These are phyloP conservation scores for Eulemur mongoz DNA, from an alignment of 2,797 vertebrate genomes.

Conservation along the genomic window DNA sequence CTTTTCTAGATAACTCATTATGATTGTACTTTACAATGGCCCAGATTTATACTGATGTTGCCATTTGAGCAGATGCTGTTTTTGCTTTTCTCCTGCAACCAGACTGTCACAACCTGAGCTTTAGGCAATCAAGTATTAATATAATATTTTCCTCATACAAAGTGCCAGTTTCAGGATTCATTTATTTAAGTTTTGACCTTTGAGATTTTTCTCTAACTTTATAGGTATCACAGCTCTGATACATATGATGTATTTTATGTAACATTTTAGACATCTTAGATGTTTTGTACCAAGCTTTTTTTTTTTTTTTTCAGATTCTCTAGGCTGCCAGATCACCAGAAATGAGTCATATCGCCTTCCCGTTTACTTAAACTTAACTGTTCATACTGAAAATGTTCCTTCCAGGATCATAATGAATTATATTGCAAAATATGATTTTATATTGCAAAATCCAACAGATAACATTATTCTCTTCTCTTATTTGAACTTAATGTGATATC, in stretches of 20 bases:
- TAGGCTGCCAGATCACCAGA: not conserved
- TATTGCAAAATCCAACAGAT: not conserved
- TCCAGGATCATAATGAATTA: not conserved
- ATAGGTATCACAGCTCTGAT: not conserved
- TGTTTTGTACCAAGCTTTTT: not conserved
- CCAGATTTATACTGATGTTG: not conserved
- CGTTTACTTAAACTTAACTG: not conserved
- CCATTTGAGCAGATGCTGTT: not conserved
- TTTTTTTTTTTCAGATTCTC: not conserved
- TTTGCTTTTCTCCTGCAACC: not conserved
- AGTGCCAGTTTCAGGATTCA: not conserved
- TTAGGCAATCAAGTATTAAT: not conserved
- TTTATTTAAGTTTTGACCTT: not conserved
- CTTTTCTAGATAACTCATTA: not conserved
- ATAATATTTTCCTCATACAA: not conserved
- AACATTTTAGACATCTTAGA: not conserved
- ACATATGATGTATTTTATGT: not conserved
- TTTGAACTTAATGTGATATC: not conserved
- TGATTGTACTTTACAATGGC: not conserved
- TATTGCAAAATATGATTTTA: not conserved
- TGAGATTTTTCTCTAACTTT: not conserved
- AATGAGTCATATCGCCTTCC: not conserved
- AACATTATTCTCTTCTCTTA: not conserved
- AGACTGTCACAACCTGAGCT: not conserved
- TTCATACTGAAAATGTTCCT: not conserved